Evolutionary conservation across 2,888 invertebrate species (phyloP), one percentile per base, ranked within the genome.

Genomic region (Blera fallax): DNA sequence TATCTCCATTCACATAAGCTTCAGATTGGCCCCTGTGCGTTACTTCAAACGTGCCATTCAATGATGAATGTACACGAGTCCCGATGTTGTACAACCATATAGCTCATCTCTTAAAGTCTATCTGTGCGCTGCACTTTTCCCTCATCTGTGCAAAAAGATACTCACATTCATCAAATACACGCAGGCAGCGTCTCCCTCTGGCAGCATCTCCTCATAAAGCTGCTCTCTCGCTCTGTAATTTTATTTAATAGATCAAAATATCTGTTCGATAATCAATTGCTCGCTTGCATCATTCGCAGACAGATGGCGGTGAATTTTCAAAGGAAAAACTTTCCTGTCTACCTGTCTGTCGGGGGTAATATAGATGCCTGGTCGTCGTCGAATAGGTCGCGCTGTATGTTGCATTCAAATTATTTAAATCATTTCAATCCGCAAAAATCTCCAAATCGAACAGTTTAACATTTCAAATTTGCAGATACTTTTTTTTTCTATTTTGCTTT

Each of bases 211-310:
- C 34, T n/a, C n/a, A n/a, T n/a, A n/a, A n/a, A n/a, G n/a, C n/a
- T n/a, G n/a, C n/a, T n/a, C 27, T 45, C 64, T 43, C 34, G 29
- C 62, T 69, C 52, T 16, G 29, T 79, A 72, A 67, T 78, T 73
- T 67, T 8, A 56, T 79, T 74, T 79, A 84, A 84, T 79, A 48
- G 83, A 73, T 84, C 83, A 84, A 73, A 84, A 74, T 78, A 78
- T 79, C 83, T 24, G 62, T 67, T 79, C 48, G 73, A 69, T 79
- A 84, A 78, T 84, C 83, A 84, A 79, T 79, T 69, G 69, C 69
- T 50, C 18, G 73, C 54, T 84, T 84, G 60, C 78, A 60, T 83
- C 78, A 83, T 56, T 27, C 37, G 16, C 62, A 67, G 67, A 78
- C 60, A 83, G 78, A 45, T 76, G 84, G 67, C 84, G 84, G 84